A percentile compares a stretch with the other conserved stretches of the same genome.
Conservation (phyloP, 2,888 invertebrate genomes). For the Dimorphilus gyrociliatus region DNA sequence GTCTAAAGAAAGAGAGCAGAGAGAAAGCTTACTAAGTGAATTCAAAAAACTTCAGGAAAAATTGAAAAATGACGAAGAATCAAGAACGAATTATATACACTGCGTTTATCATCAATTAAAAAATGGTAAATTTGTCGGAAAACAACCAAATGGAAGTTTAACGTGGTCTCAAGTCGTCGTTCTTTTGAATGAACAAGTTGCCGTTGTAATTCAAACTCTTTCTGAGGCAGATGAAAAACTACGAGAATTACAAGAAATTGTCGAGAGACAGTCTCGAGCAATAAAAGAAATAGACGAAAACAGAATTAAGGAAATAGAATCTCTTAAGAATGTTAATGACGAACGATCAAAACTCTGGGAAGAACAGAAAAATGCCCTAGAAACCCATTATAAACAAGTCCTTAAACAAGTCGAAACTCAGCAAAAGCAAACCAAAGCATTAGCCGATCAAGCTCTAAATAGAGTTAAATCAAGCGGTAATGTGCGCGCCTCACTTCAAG, state of each 20-base stretch:
- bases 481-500: constrained; percentile 26
- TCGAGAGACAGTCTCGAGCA: too few species aligned
- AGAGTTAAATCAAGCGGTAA: constrained; percentile 23
- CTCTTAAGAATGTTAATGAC: constrained; percentile 17
- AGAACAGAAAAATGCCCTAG: constrained; percentile 28
- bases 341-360: constrained; percentile 24
- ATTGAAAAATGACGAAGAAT: background rate
- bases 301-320: too few species aligned
- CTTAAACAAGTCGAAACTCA: constrained; percentile 24
- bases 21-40: too few species aligned
- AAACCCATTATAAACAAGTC: constrained; percentile 25
- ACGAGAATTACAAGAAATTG: constrained; percentile 4
- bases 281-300: too few species aligned
- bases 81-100: background rate
- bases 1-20: too few species aligned
- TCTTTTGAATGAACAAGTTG: constrained; percentile 25
- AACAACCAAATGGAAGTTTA: too few species aligned
- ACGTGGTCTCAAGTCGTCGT: constrained; percentile 23
- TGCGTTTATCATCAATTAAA: background rate
- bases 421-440: constrained; percentile 26
- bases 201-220: constrained; percentile 16
- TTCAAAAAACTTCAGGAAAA: background rate
- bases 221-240: constrained; percentile 24
- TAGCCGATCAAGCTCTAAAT: constrained; percentile 33
- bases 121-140: background rate